These are phyloP conservation scores for Oreohelix idahoensis DNA, from an alignment of 1,140 invertebrate species.

Conservation along the genomic window DNA sequence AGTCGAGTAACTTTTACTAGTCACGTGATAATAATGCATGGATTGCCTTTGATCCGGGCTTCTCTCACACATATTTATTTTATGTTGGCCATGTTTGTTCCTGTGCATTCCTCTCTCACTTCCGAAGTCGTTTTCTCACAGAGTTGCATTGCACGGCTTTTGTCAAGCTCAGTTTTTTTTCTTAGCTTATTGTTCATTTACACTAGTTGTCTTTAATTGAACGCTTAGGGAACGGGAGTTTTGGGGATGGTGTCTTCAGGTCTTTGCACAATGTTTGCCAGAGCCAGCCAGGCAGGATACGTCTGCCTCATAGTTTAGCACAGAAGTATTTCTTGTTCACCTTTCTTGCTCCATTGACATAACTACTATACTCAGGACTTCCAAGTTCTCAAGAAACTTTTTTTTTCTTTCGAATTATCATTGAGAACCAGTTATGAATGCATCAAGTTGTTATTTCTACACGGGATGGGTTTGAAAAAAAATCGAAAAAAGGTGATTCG, in stretches of 20 bases:
- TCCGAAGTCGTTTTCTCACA: not conserved
- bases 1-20: too few species aligned
- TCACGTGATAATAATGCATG: not conserved
- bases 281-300: not conserved
- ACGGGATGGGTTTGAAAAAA: too few species aligned
- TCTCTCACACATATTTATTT: not conserved
- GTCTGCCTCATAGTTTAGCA: not conserved
- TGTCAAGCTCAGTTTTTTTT: not conserved
- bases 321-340: not conserved
- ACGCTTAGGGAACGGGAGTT: not conserved
- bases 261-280: not conserved
- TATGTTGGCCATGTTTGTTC: conserved; percentile 1
- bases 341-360: not conserved
- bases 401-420: too few species aligned
- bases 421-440: not conserved
- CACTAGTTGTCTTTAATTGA: not conserved
- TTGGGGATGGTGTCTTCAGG: not conserved
- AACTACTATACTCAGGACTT: not conserved
- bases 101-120: not conserved
- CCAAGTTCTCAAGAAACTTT: not conserved
- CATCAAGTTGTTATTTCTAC: not conserved
- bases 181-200: not conserved
- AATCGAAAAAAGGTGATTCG: too few species aligned
- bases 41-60: not conserved
- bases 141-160: not conserved